Evolutionary conservation across 2,113 vertebrate genomes (phyloP).

Genomic region (Anguilla japonica): DNA sequence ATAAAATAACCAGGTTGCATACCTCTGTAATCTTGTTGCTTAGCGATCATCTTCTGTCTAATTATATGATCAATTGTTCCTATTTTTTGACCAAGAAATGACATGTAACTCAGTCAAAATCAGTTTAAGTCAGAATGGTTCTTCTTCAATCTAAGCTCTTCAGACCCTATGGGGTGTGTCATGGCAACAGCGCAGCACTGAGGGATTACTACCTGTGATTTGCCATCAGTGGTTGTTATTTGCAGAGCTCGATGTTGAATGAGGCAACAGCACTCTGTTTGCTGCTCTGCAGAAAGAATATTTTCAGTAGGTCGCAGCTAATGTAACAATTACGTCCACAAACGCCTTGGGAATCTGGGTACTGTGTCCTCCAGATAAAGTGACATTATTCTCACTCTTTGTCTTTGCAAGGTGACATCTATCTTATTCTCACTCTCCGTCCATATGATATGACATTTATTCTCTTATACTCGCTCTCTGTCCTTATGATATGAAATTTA

Average conservation of each 20-base stretch:
- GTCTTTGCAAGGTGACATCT: no score
- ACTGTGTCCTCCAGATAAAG: not conserved
- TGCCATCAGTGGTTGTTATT: not conserved
- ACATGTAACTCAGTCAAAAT: not conserved
- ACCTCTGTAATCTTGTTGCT: not conserved
- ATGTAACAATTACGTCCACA: not conserved
- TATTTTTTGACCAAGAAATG: not conserved
- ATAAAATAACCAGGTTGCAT: not conserved
- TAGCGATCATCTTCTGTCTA: not conserved
- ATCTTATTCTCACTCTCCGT: no score
- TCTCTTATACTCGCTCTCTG: no score
- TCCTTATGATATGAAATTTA: no score
- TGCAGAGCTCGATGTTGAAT: not conserved
- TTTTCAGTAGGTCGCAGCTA: not conserved
- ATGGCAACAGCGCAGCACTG: not conserved
- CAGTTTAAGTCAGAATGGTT: not conserved
- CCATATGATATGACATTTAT: no score
- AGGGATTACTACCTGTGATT: not conserved
- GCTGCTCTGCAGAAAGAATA: not conserved
- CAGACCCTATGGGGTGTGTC: not conserved
- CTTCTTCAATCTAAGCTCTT: not conserved
- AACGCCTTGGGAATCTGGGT: not conserved
- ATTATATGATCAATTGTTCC: not conserved
- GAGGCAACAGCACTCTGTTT: not conserved
- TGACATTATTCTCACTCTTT: no score